Evolutionary conservation across 2,888 invertebrate species (phyloP), one percentile per base, ranked within the genome.

Genomic region (Phyllotreta striolata): DNA sequence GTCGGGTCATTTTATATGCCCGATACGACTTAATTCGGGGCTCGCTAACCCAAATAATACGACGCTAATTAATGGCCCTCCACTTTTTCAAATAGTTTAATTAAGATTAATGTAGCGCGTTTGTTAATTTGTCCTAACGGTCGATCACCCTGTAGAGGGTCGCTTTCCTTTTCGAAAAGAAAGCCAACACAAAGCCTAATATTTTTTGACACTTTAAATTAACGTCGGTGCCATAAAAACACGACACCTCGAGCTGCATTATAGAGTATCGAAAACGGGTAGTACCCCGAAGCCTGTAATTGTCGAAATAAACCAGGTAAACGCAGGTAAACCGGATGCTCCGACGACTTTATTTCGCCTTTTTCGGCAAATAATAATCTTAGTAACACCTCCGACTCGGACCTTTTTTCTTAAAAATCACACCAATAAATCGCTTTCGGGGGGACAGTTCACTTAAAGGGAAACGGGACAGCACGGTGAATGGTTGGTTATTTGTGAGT

Each of bases 351-450:
- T 66, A 66, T 66, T 66, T 61, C 55, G 46, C 38, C 52, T 62
- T 55, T 63, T 63, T 63, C 64, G 64, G 64, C 61, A 64, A 62
- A 64, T 64, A 61, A 64, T 62, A 61, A 64, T 62, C 62, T 62
- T 46, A 57, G 38, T 64, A 64, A 57, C 64, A 61, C 64, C 64
- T 64, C n/a, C 61, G 55, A 64, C 41, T 41, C 40, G 13, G 24
- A 24, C 61, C 41, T 10, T 41, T 44, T 64, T 64, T 64, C 57
- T 51, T 52, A 51, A 57, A 61, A 64, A 62, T 64, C 61, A 62
- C 64, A 64, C 64, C 62, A 55, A 64, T 64, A 64, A 64, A 64
- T 64, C 62, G 55, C 57, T 51, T 40, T 62, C 47, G 13, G 8
- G 64, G 49, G 47, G 61, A 61, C 64, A 54, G 61, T 51, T 59